Evolutionary conservation across 2,797 vertebrate species (phyloP), one percentile per base, ranked within the genome.

Genomic region (Sphenopsis melanotis): DNA sequence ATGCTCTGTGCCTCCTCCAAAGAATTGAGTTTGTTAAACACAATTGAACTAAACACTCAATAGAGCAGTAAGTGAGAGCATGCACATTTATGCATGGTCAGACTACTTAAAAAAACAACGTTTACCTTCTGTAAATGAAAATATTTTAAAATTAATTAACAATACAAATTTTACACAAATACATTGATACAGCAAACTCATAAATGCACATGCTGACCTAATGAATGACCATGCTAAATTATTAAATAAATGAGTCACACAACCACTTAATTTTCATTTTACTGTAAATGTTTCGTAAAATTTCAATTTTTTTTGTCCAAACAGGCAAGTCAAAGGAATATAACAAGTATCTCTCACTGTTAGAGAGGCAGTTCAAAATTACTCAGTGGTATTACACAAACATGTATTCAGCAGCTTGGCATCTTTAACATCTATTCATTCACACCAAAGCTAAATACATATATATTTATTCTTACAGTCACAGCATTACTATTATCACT

Each of bases 101-200:
- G 61, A 20, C 30, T n/a, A 59, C 49, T 56, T 64, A 29, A 83
- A 64, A 64, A 57, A 53, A 26, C 52, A 13, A n/a, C 18, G 37
- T 23, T 47, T 3, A 39, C 11, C 63, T 87, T 70, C 64, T 53
- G 32, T 53, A 85, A 30, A 34, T 18, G 23, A 47, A 46, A 70
- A 53, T 3, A 71, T 12, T 37, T 83, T 12, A 30, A 26, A 77
- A 74, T 46, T 66, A 56, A 53, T 83, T n/a, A 44, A 64, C 4
- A 56, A 27, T 20, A 1, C 11, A 42, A 68, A 26, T 76, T 86
- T 78, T 53, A 64, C 42, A 83, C 32, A 91, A 82, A 61, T 26
- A 69, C 1, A 2, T 47, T 0, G 0, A 65, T n/a, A 68, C 5
- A 41, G 47, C 8, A 68, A 92, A 64, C 41, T 66, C 70, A 56